Evolutionary conservation across 2,888 invertebrate species (phyloP), one percentile per base, ranked within the genome.

Genomic region (Phlogophora meticulosa): DNA sequence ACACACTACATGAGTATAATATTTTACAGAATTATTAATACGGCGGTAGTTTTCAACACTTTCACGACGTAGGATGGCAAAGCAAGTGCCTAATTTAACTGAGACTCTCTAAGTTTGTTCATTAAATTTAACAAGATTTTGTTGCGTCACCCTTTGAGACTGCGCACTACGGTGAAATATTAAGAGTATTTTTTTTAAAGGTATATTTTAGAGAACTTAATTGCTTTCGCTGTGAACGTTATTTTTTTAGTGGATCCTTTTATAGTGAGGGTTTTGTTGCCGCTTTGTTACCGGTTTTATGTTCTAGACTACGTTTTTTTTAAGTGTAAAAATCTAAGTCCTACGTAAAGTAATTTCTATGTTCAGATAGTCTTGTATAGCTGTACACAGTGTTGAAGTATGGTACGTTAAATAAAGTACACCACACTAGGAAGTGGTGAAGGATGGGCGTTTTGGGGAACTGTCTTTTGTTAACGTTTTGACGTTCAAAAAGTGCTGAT

Each of bases 61-160:
- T 45, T 32, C 52, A n/a, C 48, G 63, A 45, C 56, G 67, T 79
- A 82, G 85, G 84, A 85, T 81, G 78, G 83, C 85, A 84, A 87
- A 80, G 87, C 86, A 82, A 90, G 87, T 85, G 84, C 87, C 85
- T 89, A 87, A 88, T 91, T 92, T 92, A 90, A 91, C 88, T 88
- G 90, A 88, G 91, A 88, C 87, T 82, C 84, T 86, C 84, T 87
- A 91, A 94, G 92, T 94, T 94, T 92, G 91, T 94, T 94, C 93
- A 93, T 94, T 94, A 94, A 92, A 84, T 92, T 85, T 92, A 93
- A 94, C 91, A 92, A 92, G 93, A 93, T 93, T 93, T 89, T 85
- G 88, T 88, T 84, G 79, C 87, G 85, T 87, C 83, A 91, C 91
- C 92, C 93, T 93, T 93, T 94, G 93, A 91, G 88, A 84, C 80